Evolutionary conservation across 2,797 vertebrate genomes (phyloP), one percentile per base, ranked within the genome.

Genomic region (Pangasius macronema): DNA sequence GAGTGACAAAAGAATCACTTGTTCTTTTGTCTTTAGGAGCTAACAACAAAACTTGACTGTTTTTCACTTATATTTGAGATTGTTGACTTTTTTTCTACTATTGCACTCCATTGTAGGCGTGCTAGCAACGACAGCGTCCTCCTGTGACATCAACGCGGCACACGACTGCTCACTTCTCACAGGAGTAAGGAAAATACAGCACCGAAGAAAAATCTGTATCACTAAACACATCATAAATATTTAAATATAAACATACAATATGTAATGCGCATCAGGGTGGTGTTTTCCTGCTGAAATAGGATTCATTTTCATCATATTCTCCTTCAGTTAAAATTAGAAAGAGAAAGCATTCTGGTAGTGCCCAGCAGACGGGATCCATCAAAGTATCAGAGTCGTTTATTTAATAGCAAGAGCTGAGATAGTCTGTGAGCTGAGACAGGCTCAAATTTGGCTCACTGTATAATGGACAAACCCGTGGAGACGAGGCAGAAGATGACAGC

Each of bases 401-500:
- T 89, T 90, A 82, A 83, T 84, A 87, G 82, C 85, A 73, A 30
- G 77, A 72, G 13, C 76, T 33, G 73, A 82, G 76, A 79, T 5
- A 57, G 76, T 10, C 18, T 3, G 24, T 16, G 75, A 63, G 9
- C 76, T 39, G 65, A 88, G 84, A 85, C 53, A 72, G 86, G 75
- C 77, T 87, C 87, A 88, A 89, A 91, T 83, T 90, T 63, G 87
- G 85, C 88, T 91, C 57, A 73, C 68, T 72, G 79, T 73, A 90
- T 90, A 89, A 91, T 88, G 86, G 84, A 87, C 91, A 90, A 93
- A 22, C 53, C 92, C 87, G 68, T 30, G 5, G 42, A 89, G 89
- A 91, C 87, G 68, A 90, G 91, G 90, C 84, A 75, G 90, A 90
- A 90, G 84, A 89, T 49, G 33, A 84, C 39, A 33, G 67, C 18